Evolutionary conservation across 2,888 invertebrate genomes (phyloP).

Genomic region (Stramonita haemastoma): DNA sequence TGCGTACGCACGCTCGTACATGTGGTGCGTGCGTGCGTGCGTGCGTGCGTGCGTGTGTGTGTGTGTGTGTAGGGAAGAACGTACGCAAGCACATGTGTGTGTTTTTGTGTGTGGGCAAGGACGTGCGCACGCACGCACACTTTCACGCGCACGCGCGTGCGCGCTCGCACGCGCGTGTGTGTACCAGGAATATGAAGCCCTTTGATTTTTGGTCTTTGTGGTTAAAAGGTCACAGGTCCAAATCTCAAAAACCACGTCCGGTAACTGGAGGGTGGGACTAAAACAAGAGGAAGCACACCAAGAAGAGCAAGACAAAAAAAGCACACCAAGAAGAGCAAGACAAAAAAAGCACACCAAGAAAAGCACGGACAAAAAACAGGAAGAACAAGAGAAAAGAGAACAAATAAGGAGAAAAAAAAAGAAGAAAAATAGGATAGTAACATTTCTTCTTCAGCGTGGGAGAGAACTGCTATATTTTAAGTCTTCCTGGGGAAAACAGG

Average conservation of each 20-base stretch:
- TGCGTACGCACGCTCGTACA: neutral
- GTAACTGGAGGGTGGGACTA: neutral
- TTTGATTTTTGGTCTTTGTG: no score
- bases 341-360: constrained; percentile 31
- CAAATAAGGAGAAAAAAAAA: neutral
- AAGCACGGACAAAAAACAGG: constrained; percentile 24
- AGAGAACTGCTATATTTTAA: no score
- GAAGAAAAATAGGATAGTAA: neutral
- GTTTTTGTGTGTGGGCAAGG: neutral
- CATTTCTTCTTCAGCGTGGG: neutral
- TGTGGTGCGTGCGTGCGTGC: neutral
- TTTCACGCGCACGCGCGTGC: no score
- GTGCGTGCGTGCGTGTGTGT: neutral
- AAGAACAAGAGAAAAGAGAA: constrained; percentile 12
- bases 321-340: constrained; percentile 30
- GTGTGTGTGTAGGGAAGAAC: constrained; percentile 20
- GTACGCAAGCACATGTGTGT: no score
- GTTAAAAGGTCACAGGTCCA: no score
- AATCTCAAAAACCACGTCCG: no score
- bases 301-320: constrained; percentile 34
- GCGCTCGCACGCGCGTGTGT: neutral
- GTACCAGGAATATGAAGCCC: no score
- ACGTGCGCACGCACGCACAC: neutral
- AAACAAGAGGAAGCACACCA: constrained; percentile 31
- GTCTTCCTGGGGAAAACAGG: no score